Conservation (phyloP, 2,797 vertebrate genomes). For the Thunnus albacares region DNA sequence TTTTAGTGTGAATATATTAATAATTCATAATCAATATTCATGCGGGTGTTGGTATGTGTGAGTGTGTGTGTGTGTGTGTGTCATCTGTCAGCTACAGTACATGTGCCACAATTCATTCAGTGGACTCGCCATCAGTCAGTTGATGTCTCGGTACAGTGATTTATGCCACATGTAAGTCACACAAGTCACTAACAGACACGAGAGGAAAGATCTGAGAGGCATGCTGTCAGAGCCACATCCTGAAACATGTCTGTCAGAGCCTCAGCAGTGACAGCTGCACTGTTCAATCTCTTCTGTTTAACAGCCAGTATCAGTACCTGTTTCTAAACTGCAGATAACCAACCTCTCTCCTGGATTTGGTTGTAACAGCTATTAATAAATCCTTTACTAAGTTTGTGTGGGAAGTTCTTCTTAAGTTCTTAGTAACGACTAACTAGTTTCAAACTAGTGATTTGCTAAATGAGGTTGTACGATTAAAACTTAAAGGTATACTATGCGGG, state of each 20-base stretch:
- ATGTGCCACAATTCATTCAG: conserved; percentile 64
- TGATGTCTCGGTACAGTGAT: conserved; percentile 82
- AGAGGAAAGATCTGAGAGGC: conserved; percentile 40
- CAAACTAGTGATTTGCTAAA: conserved; percentile 2
- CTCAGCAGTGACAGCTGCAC: conserved; percentile 26
- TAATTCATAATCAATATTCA: conserved; percentile 22
- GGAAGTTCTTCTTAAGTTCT: background rate
- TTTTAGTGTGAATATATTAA: conserved; percentile 48
- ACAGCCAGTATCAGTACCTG: conserved; percentile 1
- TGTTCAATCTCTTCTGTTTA: conserved; percentile 34
- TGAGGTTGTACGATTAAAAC: background rate
- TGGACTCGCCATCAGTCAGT: conserved; percentile 76
- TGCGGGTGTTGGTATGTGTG: conserved; percentile 8
- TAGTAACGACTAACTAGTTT: background rate
- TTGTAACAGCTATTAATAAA: background rate
- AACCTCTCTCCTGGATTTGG: conserved; percentile 1
- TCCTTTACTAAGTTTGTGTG: background rate
- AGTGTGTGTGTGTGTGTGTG: conserved; percentile 14
- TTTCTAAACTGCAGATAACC: conserved; percentile 17
- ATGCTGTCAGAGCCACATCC: conserved; percentile 36
- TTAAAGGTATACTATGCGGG: background rate
- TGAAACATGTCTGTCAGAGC: conserved; percentile 44
- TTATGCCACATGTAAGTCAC: conserved; percentile 83
- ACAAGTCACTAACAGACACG: conserved; percentile 57
- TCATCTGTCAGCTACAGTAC: conserved; percentile 32